Conservation (phyloP, 2,888 invertebrate species). For the Drosophila vallismaia region DNA sequence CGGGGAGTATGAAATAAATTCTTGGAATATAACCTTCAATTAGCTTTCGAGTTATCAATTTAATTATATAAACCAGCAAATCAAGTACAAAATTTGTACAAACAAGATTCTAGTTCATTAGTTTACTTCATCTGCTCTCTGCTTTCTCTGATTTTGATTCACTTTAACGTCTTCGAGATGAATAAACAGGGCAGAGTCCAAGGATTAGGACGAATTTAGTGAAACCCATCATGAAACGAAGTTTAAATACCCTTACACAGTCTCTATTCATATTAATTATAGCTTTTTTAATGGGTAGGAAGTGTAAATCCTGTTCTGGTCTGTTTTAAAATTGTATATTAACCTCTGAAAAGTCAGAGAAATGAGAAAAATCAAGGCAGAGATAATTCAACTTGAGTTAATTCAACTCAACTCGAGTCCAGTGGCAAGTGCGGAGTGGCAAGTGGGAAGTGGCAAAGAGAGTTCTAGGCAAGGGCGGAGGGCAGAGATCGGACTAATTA, state of each 20-base stretch:
- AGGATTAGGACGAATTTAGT: background rate
- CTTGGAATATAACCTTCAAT: background rate
- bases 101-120: background rate
- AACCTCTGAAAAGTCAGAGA: background rate
- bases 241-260: background rate
- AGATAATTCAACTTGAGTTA: conserved; percentile 26
- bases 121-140: conserved; percentile 22
- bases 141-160: conserved; percentile 50
- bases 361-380: conserved; percentile 2
- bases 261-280: too few species aligned
- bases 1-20: background rate
- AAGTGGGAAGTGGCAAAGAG: background rate
- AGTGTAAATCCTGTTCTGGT: background rate
- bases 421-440: conserved; percentile 7
- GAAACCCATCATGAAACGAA: background rate
- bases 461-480: background rate
- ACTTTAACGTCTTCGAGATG: conserved; percentile 33
- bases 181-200: background rate
- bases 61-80: conserved; percentile 1
- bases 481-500: conserved; percentile 58
- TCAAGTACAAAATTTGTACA: conserved; percentile 9
- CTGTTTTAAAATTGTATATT: background rate
- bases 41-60: background rate
- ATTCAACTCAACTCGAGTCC: conserved; percentile 17
- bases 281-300: background rate